Evolutionary conservation across 2,797 vertebrate genomes (phyloP).

Genomic region (Percopsis omiscomaycus): DNA sequence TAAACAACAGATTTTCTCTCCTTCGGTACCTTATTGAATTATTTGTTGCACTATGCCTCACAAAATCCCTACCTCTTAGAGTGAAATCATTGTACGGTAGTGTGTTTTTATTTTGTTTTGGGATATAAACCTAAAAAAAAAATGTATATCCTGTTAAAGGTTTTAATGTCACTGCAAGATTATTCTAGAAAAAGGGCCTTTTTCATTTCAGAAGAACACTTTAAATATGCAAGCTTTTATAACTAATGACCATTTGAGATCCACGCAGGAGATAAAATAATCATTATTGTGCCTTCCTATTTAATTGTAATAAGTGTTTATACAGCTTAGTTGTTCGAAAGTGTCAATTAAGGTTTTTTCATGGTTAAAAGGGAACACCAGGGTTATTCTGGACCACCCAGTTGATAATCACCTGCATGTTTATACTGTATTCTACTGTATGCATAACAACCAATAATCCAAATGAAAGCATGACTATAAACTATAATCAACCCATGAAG

Average conservation of each 20-base stretch:
- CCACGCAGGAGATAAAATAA: constrained; percentile 31
- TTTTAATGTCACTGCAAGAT: too few species aligned
- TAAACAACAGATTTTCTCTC: too few species aligned
- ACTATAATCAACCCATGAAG: constrained; percentile 39
- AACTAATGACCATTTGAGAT: constrained; percentile 47
- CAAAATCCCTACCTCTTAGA: too few species aligned
- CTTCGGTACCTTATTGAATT: too few species aligned
- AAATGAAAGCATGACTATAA: constrained; percentile 34
- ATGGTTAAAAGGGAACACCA: constrained; percentile 2
- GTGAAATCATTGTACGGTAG: not conserved
- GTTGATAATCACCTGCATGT: constrained; percentile 34
- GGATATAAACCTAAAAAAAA: too few species aligned
- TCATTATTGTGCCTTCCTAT: constrained; percentile 45
- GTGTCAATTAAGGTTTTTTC: constrained; percentile 23
- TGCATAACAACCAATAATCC: constrained; percentile 3
- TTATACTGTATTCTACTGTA: constrained; percentile 8
- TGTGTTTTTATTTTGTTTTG: not conserved
- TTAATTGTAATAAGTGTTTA: constrained; percentile 55
- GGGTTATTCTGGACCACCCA: constrained; percentile 40
- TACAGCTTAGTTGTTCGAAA: constrained; percentile 28
- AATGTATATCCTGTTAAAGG: too few species aligned
- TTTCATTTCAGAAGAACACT: not conserved
- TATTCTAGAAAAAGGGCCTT: too few species aligned
- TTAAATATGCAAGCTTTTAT: constrained; percentile 1
- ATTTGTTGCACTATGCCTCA: too few species aligned